Conservation (phyloP, 2,113 vertebrate genomes). For the Crocuta crocuta region DNA sequence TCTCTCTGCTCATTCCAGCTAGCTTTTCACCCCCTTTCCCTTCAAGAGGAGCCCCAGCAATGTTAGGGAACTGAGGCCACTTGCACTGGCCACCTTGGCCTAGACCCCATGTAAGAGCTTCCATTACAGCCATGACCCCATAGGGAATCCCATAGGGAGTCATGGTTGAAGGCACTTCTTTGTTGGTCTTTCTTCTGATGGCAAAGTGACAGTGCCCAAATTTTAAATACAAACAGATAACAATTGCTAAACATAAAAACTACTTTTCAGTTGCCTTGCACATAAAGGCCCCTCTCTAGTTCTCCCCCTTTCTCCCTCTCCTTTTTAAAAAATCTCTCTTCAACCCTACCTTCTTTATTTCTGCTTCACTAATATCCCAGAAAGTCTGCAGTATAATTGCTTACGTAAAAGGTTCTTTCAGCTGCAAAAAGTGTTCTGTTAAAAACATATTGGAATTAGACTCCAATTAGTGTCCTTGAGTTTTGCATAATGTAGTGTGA, state of each 20-base stretch:
- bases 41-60: not conserved
- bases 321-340: not conserved
- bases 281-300: not conserved
- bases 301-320: not conserved
- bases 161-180: not conserved
- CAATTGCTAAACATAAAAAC: not conserved
- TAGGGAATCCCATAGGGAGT: not conserved
- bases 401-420: not conserved
- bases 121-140: not conserved
- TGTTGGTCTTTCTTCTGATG: not conserved
- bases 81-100: not conserved
- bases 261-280: not conserved
- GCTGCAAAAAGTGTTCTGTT: not conserved
- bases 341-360: not conserved
- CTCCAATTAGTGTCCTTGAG: slow-evolving; percentile 10
- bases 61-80: not conserved
- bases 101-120: not conserved
- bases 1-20: not conserved
- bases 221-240: not conserved
- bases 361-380: not conserved
- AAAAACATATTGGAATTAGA: slow-evolving; percentile 27
- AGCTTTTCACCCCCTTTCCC: not conserved
- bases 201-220: not conserved
- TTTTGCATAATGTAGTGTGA: slow-evolving; percentile 35
- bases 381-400: slow-evolving; percentile 10